A percentile compares a stretch with the other conserved stretches of the same genome.
phyloP scores from a whole-genome alignment of 2,113 vertebrate genomes.

The Pimephales promelas region DNA sequence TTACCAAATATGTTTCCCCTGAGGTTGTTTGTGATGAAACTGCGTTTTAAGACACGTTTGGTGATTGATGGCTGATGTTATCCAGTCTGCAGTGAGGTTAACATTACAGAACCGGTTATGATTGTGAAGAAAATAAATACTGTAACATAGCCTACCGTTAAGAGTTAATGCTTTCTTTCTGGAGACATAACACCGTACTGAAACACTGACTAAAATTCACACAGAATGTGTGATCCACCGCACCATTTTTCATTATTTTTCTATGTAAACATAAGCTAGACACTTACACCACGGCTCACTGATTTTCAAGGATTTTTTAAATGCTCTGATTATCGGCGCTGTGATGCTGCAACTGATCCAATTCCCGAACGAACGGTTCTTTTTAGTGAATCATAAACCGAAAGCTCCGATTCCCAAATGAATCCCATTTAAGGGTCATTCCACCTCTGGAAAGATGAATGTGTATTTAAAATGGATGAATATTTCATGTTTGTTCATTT shows the following conservation, averaged over 20 bases:
- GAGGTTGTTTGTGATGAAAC: conserved; percentile 6
- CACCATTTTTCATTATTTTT: neutral
- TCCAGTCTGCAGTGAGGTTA: neutral
- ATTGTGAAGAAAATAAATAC: neutral
- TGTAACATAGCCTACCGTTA: too few species aligned
- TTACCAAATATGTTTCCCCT: neutral
- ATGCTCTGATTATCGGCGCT: too few species aligned
- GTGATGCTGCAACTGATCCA: neutral
- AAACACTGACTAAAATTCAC: neutral
- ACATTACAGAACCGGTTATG: neutral
- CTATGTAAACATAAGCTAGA: neutral
- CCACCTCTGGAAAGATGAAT: too few species aligned
- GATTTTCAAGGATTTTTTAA: neutral
- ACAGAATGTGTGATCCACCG: neutral
- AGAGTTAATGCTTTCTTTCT: neutral
- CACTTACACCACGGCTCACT: too few species aligned
- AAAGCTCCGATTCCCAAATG: neutral
- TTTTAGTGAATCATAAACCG: neutral
- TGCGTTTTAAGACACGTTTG: conserved; percentile 14
- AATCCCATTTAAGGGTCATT: too few species aligned
- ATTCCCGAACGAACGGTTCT: neutral
- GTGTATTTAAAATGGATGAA: too few species aligned
- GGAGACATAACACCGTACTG: neutral
- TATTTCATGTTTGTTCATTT: too few species aligned
- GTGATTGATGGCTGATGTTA: conserved; percentile 17